Conservation (phyloP, 2,797 vertebrate genomes). For the Varecia variegata region DNA sequence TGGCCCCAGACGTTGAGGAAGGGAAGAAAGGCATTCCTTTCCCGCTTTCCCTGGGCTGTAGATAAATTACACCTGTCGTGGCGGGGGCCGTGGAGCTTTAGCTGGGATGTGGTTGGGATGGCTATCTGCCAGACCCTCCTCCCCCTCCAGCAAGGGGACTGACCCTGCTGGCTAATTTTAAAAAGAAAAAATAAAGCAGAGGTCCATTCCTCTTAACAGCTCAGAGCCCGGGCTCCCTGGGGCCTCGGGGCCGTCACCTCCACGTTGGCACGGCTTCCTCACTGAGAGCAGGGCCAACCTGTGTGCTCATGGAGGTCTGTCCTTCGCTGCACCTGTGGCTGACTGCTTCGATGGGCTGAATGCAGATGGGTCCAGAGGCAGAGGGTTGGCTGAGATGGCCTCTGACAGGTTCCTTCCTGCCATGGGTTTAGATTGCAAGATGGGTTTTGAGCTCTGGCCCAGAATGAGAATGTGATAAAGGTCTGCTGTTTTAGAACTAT, state of each 20-base stretch:
- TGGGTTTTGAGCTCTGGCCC: background rate
- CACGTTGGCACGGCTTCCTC: background rate
- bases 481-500: background rate
- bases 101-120: conserved; percentile 59
- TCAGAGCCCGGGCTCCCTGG: background rate
- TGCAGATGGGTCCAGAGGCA: background rate
- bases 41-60: conserved; percentile 59
- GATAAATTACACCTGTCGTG: conserved; percentile 82
- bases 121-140: conserved; percentile 51
- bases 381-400: background rate
- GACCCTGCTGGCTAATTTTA: conserved; percentile 27
- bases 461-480: background rate
- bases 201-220: background rate
- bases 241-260: background rate
- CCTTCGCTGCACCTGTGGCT: fast-evolving
- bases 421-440: background rate
- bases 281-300: background rate
- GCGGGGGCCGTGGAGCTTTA: conserved; percentile 74
- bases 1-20: conserved; percentile 75
- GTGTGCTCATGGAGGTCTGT: background rate
- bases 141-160: background rate
- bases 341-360: background rate
- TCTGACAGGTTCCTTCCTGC: background rate
- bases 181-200: conserved; percentile 17
- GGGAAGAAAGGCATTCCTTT: conserved; percentile 75